phyloP scores from a whole-genome alignment of 2,113 vertebrate species.

The Phylloscopus whistleri region DNA sequence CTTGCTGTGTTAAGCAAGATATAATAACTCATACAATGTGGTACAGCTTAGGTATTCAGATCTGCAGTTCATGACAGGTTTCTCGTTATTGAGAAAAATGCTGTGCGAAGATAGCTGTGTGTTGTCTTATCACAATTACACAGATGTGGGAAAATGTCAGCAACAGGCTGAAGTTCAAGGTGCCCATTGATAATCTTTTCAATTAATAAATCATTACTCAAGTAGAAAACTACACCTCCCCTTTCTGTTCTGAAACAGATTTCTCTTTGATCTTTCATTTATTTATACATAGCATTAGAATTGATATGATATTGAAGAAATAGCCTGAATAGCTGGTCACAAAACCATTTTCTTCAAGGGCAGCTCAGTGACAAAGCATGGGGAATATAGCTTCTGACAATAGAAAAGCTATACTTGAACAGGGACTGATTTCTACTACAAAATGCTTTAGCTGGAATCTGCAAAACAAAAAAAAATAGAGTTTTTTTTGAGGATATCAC shows the following conservation, averaged over 20 bases:
- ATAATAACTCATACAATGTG: neutral
- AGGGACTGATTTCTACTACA: neutral
- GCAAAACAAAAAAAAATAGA: neutral
- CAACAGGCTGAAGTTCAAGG: neutral
- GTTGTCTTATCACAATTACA: neutral
- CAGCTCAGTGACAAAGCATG: neutral
- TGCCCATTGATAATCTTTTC: neutral
- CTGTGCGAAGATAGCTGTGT: neutral
- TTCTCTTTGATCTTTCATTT: conserved; percentile 37
- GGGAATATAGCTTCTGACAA: neutral
- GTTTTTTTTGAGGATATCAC: accelerated
- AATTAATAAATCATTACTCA: conserved; percentile 42
- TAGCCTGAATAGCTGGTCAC: neutral
- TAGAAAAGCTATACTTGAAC: neutral
- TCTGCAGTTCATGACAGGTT: neutral
- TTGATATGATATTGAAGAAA: conserved; percentile 14
- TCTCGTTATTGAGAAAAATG: neutral
- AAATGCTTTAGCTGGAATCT: neutral
- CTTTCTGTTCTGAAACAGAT: neutral
- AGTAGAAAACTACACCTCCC: neutral
- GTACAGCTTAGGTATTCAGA: neutral
- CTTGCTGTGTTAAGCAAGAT: neutral
- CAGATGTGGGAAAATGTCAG: neutral
- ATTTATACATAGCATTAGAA: neutral
- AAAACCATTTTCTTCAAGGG: neutral